Evolutionary conservation across 2,888 invertebrate species (phyloP).

Genomic region (Epinotia nisella): DNA sequence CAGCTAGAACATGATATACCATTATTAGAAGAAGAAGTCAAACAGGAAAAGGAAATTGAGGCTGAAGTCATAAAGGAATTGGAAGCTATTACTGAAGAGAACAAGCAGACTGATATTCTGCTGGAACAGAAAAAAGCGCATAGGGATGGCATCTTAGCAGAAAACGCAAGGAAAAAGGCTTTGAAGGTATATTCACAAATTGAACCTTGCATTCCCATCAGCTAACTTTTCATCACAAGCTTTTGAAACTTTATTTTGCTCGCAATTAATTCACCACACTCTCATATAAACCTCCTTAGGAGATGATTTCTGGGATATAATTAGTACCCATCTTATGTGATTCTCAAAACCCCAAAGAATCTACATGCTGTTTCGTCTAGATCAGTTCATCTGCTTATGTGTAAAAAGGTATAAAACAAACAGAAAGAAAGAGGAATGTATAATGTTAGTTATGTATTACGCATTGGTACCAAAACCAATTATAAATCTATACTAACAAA

Average conservation of each 20-base stretch:
- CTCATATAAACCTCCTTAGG: not conserved
- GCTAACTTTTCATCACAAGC: not conserved
- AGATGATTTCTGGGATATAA: too few relatives aligned
- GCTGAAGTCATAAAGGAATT: conserved; percentile 62
- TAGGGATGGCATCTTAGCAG: conserved; percentile 64
- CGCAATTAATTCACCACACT: not conserved
- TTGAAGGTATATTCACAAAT: conserved; percentile 60
- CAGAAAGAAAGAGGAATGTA: too few relatives aligned
- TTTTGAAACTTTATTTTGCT: too few relatives aligned
- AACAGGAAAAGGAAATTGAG: conserved; percentile 63
- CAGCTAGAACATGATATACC: conserved; percentile 66
- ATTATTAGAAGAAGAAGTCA: conserved; percentile 68
- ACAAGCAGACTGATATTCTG: conserved; percentile 59
- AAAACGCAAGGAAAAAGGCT: conserved; percentile 65
- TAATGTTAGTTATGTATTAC: too few relatives aligned
- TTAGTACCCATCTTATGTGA: not conserved
- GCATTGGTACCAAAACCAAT: too few relatives aligned
- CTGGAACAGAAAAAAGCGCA: conserved; percentile 69
- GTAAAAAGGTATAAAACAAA: too few relatives aligned
- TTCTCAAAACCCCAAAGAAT: too few relatives aligned
- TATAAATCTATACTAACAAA: too few relatives aligned
- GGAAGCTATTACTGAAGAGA: conserved; percentile 63
- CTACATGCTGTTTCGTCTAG: too few relatives aligned
- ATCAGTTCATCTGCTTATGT: too few relatives aligned
- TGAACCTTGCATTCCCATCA: not conserved